Evolutionary conservation across 2,797 vertebrate genomes (phyloP).

Genomic region (Ctenosaura bakeri): DNA sequence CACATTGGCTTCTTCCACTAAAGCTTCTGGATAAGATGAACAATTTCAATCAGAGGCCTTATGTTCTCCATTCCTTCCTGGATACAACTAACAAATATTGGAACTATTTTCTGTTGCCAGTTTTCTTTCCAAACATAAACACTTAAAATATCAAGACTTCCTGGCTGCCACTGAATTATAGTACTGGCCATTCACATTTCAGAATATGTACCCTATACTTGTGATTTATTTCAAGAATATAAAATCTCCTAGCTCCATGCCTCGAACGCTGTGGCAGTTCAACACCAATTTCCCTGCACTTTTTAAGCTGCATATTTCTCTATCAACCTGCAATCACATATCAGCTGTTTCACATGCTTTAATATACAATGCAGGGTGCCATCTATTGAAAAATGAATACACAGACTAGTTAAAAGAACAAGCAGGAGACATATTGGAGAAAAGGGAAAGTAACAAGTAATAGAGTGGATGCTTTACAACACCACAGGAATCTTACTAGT

Average conservation of each 20-base stretch:
- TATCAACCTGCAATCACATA: conserved; percentile 82
- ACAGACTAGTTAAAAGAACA: conserved; percentile 82
- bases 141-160: conserved; percentile 46
- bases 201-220: conserved; percentile 71
- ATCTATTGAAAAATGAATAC: conserved; percentile 84
- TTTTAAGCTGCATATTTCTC: conserved; percentile 78
- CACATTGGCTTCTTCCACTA: conserved; percentile 43
- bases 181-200: conserved; percentile 64
- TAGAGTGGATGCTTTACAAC: conserved; percentile 79
- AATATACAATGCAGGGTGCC: conserved; percentile 85
- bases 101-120: conserved; percentile 51
- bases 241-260: conserved; percentile 77
- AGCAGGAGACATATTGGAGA: conserved; percentile 76
- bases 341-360: conserved; percentile 84
- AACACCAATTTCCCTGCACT: conserved; percentile 77
- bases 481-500: conserved; percentile 78
- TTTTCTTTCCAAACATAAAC: conserved; percentile 56
- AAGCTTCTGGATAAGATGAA: conserved; percentile 52
- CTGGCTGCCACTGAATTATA: conserved; percentile 44
- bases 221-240: conserved; percentile 76
- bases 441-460: conserved; percentile 76
- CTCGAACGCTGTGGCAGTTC: conserved; percentile 78
- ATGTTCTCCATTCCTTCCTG: conserved; percentile 40
- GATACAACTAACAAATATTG: conserved; percentile 50
- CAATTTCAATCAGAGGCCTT: conserved; percentile 52